Conservation (phyloP, 2,797 vertebrate genomes). For the Synaphobranchus kaupii region DNA sequence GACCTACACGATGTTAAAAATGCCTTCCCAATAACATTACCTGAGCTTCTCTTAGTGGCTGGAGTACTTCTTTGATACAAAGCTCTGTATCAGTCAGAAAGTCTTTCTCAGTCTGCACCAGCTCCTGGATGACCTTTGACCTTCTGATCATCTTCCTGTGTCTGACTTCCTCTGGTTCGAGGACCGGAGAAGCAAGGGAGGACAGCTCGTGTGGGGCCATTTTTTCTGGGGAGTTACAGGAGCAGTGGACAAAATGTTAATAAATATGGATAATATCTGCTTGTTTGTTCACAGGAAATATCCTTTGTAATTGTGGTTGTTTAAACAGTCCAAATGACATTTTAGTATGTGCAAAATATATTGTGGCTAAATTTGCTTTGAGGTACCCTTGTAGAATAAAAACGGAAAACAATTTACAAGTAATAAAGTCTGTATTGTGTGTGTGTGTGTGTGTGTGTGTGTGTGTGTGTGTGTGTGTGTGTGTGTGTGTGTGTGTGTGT, state of each 20-base stretch:
- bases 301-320: not conserved
- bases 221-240: conserved; percentile 81
- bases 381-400: not conserved
- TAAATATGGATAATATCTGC: not conserved
- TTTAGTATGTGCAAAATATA: not conserved
- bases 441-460: not conserved
- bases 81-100: conserved; percentile 85
- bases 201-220: conserved; percentile 77
- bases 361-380: not conserved
- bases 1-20: not conserved
- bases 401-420: not conserved
- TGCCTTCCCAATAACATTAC: conserved; percentile 50
- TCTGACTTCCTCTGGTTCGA: conserved; percentile 78
- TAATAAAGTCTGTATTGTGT: not conserved
- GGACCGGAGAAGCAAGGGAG: conserved; percentile 53
- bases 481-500: not conserved
- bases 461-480: not conserved
- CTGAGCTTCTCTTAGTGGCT: conserved; percentile 80
- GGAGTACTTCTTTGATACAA: conserved; percentile 87
- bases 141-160: conserved; percentile 84
- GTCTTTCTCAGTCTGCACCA: conserved; percentile 90
- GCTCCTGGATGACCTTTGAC: conserved; percentile 86
- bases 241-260: not conserved
- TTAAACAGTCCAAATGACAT: not conserved
- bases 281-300: not conserved